These are phyloP conservation scores for Laupala kohalensis DNA, from an alignment of 1,140 invertebrate genomes.

Conservation along the genomic window DNA sequence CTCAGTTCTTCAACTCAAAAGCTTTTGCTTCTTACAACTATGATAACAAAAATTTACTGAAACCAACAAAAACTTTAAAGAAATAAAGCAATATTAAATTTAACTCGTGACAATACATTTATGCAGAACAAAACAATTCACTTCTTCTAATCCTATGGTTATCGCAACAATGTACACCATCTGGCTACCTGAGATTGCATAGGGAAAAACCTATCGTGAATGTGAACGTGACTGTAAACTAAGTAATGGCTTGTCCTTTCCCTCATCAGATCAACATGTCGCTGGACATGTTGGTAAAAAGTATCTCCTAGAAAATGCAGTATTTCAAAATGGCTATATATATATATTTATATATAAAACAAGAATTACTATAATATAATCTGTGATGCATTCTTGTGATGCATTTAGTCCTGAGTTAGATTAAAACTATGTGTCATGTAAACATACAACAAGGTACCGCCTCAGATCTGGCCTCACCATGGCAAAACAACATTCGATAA, in stretches of 20 bases:
- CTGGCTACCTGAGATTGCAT: slow-evolving; percentile 15
- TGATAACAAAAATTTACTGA: slow-evolving; percentile 12
- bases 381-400: slow-evolving; percentile 7
- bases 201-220: slow-evolving; percentile 13
- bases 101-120: slow-evolving; percentile 8
- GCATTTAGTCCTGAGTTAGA: slow-evolving; percentile 6
- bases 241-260: slow-evolving; percentile 11
- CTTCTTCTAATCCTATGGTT: slow-evolving; percentile 5
- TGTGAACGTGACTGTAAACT: slow-evolving; percentile 11
- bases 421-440: slow-evolving; percentile 10
- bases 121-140: slow-evolving; percentile 3
- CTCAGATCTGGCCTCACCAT: slow-evolving; percentile 7
- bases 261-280: not conserved
- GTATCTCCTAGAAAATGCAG: slow-evolving; percentile 13
- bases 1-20: slow-evolving; percentile 1
- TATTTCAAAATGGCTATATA: slow-evolving; percentile 12
- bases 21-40: slow-evolving; percentile 7
- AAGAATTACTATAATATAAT: slow-evolving; percentile 5
- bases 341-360: no score
- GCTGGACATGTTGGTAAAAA: slow-evolving; percentile 5
- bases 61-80: slow-evolving; percentile 12
- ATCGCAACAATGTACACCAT: slow-evolving; percentile 10
- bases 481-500: slow-evolving; percentile 7
- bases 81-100: slow-evolving; percentile 14
- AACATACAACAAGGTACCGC: slow-evolving; percentile 1